phyloP scores from a whole-genome alignment of 2,797 vertebrate genomes.

The Mormyrus hasselquistii region DNA sequence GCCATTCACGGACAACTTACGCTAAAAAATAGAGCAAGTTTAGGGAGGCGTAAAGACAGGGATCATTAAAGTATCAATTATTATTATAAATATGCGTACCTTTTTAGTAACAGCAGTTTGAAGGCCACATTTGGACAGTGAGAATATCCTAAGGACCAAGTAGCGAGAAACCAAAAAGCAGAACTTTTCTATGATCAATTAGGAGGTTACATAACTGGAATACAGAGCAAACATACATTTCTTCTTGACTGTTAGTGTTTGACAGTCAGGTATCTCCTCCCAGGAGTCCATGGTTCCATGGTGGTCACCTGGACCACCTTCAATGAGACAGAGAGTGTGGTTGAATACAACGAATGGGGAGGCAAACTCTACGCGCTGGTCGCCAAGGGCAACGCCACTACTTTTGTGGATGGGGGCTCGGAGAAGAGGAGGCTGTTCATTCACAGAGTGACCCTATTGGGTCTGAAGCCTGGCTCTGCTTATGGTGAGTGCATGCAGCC shows the following conservation, averaged over 20 bases:
- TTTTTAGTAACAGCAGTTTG: conserved; percentile 25
- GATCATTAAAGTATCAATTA: no score
- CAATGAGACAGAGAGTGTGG: conserved; percentile 58
- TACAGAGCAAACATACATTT: conserved; percentile 27
- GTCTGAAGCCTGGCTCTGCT: conserved; percentile 58
- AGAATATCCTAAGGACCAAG: conserved; percentile 31
- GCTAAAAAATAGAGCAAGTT: no score
- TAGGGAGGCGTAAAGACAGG: no score
- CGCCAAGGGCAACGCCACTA: conserved; percentile 49
- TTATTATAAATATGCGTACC: conserved; percentile 23
- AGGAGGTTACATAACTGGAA: conserved; percentile 24
- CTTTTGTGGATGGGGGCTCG: conserved; percentile 72
- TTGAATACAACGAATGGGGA: conserved; percentile 64
- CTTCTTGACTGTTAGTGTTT: conserved; percentile 11
- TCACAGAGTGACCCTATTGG: conserved; percentile 67
- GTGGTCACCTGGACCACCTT: conserved; percentile 79
- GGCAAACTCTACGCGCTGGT: conserved; percentile 52
- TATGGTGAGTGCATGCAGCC: conserved; percentile 61
- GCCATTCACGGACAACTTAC: no score
- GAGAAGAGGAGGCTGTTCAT: conserved; percentile 66
- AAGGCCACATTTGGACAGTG: conserved; percentile 28
- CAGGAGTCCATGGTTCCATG: conserved; percentile 69
- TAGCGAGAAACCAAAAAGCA: conserved; percentile 9
- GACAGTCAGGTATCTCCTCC: conserved; percentile 27
- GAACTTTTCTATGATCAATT: conserved; percentile 25